Evolutionary conservation across 2,888 invertebrate genomes (phyloP).

Genomic region (Notodonta dromedarius): DNA sequence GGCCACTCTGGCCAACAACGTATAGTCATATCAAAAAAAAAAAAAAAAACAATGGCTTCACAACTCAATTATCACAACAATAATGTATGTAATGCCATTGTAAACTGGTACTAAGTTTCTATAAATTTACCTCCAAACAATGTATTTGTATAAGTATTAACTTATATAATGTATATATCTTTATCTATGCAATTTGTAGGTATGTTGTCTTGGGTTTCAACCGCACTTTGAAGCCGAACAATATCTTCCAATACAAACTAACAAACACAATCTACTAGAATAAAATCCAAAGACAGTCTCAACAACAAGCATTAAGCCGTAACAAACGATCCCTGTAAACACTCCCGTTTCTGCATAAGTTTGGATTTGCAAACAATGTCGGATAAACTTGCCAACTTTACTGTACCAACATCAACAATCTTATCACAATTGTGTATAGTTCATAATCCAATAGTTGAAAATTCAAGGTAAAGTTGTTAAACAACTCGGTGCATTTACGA

Average conservation of each 20-base stretch:
- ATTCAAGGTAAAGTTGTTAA: constrained; percentile 29
- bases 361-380: constrained; percentile 73
- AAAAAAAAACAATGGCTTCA: too few relatives aligned
- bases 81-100: too few relatives aligned
- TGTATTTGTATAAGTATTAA: too few relatives aligned
- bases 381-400: constrained; percentile 54
- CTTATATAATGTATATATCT: too few relatives aligned
- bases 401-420: constrained; percentile 20
- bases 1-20: too few relatives aligned
- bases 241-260: constrained; percentile 5
- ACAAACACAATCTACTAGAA: constrained; percentile 32
- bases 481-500: constrained; percentile 66
- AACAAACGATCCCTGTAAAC: constrained; percentile 74
- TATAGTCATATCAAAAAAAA: too few relatives aligned
- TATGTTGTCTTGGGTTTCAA: neutral
- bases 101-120: too few relatives aligned
- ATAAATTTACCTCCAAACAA: too few relatives aligned
- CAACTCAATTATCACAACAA: too few relatives aligned
- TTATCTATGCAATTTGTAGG: too few relatives aligned
- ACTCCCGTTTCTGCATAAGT: constrained; percentile 71
- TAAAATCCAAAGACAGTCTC: constrained; percentile 61
- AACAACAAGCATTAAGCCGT: constrained; percentile 71
- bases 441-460: constrained; percentile 12
- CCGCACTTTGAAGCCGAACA: neutral
- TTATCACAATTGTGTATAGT: constrained; percentile 21